These are phyloP conservation scores for Cancer borealis DNA, from an alignment of 2,888 invertebrate species.

Conservation along the genomic window DNA sequence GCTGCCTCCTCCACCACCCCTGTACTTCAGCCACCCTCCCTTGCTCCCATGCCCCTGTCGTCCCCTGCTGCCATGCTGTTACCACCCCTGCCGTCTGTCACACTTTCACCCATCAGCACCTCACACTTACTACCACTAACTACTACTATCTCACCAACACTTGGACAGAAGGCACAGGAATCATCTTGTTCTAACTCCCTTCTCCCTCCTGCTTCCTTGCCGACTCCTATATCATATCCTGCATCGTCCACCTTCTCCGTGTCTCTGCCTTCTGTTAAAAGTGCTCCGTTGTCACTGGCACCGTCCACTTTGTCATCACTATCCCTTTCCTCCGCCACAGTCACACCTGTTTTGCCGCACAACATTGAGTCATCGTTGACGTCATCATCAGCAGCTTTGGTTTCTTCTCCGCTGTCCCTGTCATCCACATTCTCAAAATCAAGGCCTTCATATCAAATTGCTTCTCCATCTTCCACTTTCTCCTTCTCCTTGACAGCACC, in stretches of 20 bases:
- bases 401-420: slow-evolving; percentile 46
- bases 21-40: not conserved
- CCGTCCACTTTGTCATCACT: not conserved
- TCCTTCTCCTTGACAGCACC: slow-evolving; percentile 70
- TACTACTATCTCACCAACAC: not conserved
- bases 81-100: not conserved
- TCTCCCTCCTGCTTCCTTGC: not conserved
- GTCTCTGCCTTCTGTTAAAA: not conserved
- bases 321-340: not conserved
- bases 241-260: not conserved
- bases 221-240: slow-evolving; percentile 23
- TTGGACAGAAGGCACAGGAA: not conserved
- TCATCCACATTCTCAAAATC: slow-evolving; percentile 55
- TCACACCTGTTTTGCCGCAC: slow-evolving; percentile 38
- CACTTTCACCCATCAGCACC: not conserved
- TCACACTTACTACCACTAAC: not conserved
- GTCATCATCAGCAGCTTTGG: slow-evolving; percentile 21
- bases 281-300: not conserved
- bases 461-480: slow-evolving; percentile 56
- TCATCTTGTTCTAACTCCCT: not conserved
- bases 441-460: slow-evolving; percentile 60
- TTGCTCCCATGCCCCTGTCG: slow-evolving; percentile 25
- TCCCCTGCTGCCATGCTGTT: not conserved
- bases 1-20: not conserved
- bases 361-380: slow-evolving; percentile 27